phyloP scores from a whole-genome alignment of 1,140 invertebrate genomes.

The Planococcus citri region DNA sequence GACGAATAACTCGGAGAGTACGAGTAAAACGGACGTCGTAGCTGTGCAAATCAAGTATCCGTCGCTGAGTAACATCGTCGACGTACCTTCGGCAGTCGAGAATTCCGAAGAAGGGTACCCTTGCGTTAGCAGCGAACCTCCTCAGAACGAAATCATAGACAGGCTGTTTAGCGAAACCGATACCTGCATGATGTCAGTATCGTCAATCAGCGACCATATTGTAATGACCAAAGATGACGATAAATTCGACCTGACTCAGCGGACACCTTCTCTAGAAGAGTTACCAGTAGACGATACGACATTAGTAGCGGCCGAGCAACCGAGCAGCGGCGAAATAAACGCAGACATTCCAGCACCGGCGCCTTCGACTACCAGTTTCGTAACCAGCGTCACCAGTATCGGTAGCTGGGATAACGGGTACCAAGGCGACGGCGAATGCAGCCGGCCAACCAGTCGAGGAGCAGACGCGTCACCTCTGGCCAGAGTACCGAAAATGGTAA shows the following conservation, averaged over 20 bases:
- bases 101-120: background rate
- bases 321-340: conserved; percentile 31
- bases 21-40: background rate
- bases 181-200: conserved; percentile 30
- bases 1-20: background rate
- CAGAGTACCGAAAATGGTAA: conserved; percentile 25
- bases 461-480: conserved; percentile 30
- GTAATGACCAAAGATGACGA: background rate
- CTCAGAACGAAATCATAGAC: conserved; percentile 13
- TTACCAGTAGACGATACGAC: conserved; percentile 52
- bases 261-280: conserved; percentile 69
- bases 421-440: conserved; percentile 67
- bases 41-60: background rate
- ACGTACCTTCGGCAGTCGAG: background rate
- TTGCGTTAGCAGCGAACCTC: background rate
- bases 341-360: conserved; percentile 36
- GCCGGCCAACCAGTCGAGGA: conserved; percentile 49
- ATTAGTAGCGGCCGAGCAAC: conserved; percentile 30
- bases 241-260: conserved; percentile 24
- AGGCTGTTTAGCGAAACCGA: conserved; percentile 22
- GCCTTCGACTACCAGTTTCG: conserved; percentile 50
- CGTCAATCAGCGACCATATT: conserved; percentile 34
- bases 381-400: conserved; percentile 71
- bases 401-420: conserved; percentile 74
- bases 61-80: background rate